Evolutionary conservation across 64 coral and sea anemone genomes (phyloP).

Genomic region (Stichodactyla mertensii): DNA sequence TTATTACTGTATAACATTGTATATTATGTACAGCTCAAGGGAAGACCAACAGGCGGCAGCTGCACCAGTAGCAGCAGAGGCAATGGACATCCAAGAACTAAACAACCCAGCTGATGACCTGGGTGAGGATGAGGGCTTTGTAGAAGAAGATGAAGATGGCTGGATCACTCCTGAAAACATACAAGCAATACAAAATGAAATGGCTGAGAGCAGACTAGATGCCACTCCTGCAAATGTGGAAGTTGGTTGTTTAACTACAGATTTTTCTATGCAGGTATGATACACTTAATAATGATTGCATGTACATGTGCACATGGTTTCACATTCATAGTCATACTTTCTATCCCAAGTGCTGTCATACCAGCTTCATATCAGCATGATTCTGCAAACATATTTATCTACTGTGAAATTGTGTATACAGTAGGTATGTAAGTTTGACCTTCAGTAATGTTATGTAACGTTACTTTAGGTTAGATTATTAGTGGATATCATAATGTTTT

Average conservation of each 20-base stretch:
- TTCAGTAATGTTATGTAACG: too few species aligned
- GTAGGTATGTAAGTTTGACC: too few species aligned
- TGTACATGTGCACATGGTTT: too few species aligned
- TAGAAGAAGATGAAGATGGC: constrained; percentile 78
- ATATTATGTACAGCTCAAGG: not conserved
- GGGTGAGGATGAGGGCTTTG: constrained; percentile 49
- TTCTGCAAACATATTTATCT: too few species aligned
- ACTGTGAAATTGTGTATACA: too few species aligned
- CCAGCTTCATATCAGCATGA: too few species aligned
- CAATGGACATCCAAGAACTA: constrained; percentile 5
- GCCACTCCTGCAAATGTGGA: constrained; percentile 45
- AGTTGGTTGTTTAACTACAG: constrained; percentile 95
- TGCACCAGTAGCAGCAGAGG: not conserved
- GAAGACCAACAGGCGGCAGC: not conserved
- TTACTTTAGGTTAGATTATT: too few species aligned
- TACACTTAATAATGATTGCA: not conserved
- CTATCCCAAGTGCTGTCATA: too few species aligned
- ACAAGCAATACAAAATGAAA: constrained; percentile 43
- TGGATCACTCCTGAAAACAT: constrained; percentile 98
- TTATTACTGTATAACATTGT: not conserved
- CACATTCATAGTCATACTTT: too few species aligned
- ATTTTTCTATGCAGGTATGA: constrained; percentile 95
- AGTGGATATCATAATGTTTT: too few species aligned
- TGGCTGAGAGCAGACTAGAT: constrained; percentile 27
- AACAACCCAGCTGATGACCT: constrained; percentile 27